Percentiles rank a stretch among this genome's conserved stretches.
phyloP scores from a whole-genome alignment of 2,113 vertebrate species.

The Tyrannus savana region DNA sequence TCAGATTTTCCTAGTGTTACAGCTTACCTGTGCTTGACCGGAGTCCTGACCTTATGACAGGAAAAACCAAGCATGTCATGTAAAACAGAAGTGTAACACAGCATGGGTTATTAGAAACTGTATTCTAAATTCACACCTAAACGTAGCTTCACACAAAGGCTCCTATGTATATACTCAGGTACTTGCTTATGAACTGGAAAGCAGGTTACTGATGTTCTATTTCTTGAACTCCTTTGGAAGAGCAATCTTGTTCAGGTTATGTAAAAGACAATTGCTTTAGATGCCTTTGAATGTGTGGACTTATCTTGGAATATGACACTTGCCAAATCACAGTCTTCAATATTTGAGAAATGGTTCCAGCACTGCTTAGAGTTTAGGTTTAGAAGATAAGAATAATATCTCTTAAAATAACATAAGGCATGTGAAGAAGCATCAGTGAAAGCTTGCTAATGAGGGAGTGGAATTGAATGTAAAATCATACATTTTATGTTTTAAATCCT shows the following conservation, averaged over 20 bases:
- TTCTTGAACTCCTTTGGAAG: neutral
- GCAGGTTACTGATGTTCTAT: neutral
- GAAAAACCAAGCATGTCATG: neutral
- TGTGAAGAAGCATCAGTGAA: neutral
- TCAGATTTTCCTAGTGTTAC: neutral
- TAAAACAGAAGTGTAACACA: neutral
- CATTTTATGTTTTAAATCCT: neutral
- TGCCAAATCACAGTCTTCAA: neutral
- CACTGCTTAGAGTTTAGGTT: neutral
- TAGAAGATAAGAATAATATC: slow-evolving; percentile 17
- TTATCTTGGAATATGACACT: neutral
- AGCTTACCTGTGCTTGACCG: neutral
- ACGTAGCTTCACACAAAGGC: neutral
- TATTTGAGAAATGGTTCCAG: slow-evolving; percentile 16
- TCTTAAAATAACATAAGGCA: slow-evolving; percentile 15
- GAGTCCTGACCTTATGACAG: neutral
- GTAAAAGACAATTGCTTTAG: slow-evolving; percentile 12
- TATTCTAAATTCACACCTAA: neutral
- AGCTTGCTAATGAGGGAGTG: neutral
- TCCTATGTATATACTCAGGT: neutral
- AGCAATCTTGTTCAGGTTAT: neutral
- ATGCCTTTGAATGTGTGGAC: neutral
- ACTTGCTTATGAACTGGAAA: neutral
- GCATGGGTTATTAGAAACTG: neutral
- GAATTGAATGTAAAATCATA: neutral